A percentile compares a stretch with the other conserved stretches of the same genome.
Conservation (phyloP, 2,797 vertebrate genomes). For the Echiichthys vipera region DNA sequence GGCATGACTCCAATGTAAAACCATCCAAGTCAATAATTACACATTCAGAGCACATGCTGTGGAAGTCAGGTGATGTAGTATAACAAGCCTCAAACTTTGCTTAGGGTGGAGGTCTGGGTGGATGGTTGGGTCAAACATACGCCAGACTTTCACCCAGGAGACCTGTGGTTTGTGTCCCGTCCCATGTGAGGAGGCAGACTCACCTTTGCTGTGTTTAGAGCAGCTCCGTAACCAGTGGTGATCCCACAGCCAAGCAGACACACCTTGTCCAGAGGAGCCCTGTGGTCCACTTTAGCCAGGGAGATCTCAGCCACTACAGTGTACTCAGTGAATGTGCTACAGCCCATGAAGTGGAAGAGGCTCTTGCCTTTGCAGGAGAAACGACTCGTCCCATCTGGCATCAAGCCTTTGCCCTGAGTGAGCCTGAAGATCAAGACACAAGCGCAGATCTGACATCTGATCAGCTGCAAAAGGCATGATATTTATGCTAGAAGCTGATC, state of each 20-base stretch:
- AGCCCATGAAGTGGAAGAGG: slow-evolving; percentile 94
- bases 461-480: background rate
- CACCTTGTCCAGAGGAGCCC: slow-evolving; percentile 92
- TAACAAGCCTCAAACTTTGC: no score
- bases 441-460: background rate
- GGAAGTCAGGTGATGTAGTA: no score
- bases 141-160: no score
- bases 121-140: no score
- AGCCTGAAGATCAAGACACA: slow-evolving; percentile 76
- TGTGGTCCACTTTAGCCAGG: slow-evolving; percentile 88
- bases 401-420: slow-evolving; percentile 92
- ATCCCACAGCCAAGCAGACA: slow-evolving; percentile 93
- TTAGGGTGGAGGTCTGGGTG: no score
- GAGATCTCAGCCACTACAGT: slow-evolving; percentile 94
- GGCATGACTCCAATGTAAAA: no score
- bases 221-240: slow-evolving; percentile 93
- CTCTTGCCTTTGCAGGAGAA: slow-evolving; percentile 93
- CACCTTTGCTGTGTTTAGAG: slow-evolving; percentile 92
- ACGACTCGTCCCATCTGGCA: slow-evolving; percentile 91
- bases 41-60: no score
- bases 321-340: slow-evolving; percentile 94
- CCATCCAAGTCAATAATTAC: no score
- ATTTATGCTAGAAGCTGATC: background rate
- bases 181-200: no score
- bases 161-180: no score